These are phyloP conservation scores for Hydropotes inermis DNA, from an alignment of 2,113 vertebrate genomes.

Conservation along the genomic window DNA sequence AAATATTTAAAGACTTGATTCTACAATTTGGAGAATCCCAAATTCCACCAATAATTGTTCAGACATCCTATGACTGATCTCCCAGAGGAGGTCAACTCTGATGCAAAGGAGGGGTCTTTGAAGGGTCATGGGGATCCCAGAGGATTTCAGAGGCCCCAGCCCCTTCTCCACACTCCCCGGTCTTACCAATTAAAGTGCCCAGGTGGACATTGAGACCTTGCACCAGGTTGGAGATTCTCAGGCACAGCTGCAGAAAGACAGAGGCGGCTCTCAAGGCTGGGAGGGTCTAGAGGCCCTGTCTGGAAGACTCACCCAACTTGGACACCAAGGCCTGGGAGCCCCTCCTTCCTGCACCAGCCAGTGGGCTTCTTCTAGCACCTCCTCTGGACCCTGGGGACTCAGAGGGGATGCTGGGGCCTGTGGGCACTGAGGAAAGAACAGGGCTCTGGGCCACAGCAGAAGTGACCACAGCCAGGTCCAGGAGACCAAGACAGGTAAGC, in stretches of 20 bases:
- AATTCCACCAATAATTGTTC: background rate
- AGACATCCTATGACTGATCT: background rate
- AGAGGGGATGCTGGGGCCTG: background rate
- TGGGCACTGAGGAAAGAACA: background rate
- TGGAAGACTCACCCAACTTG: background rate
- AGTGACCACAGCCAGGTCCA: too few relatives aligned
- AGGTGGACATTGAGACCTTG: conserved; percentile 70
- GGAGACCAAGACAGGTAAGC: background rate
- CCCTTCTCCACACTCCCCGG: background rate
- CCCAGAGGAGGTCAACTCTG: background rate
- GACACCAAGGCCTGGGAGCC: background rate
- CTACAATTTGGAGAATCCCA: background rate
- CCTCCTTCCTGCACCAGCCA: background rate
- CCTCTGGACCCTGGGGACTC: background rate
- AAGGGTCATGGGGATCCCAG: background rate
- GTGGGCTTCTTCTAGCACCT: background rate
- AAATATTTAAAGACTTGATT: background rate
- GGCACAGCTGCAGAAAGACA: conserved; percentile 62
- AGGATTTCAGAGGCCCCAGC: background rate
- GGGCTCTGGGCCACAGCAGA: background rate
- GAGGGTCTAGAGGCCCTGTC: background rate
- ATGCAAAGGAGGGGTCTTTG: background rate
- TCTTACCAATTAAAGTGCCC: conserved; percentile 75
- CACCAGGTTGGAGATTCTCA: conserved; percentile 58
- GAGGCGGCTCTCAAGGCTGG: fast-evolving